A percentile compares a stretch with the other conserved stretches of the same genome.
Conservation (phyloP, 1,140 invertebrate species). For the Aphis craccivora region DNA sequence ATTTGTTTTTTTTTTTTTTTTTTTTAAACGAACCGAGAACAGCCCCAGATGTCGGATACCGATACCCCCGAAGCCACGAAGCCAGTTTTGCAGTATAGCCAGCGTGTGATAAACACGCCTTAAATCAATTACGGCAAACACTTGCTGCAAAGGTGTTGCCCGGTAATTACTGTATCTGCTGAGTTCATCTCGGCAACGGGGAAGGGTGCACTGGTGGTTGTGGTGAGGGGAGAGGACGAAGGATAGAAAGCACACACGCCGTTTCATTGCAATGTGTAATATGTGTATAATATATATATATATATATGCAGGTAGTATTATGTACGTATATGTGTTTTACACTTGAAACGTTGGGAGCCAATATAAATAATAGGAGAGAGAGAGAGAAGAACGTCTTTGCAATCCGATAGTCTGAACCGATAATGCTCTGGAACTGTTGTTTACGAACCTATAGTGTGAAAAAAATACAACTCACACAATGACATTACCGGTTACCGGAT, state of each 20-base stretch:
- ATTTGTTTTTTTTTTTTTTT: not conserved
- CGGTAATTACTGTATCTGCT: conserved; percentile 52
- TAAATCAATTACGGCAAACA: conserved; percentile 57
- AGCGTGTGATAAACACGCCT: conserved; percentile 50
- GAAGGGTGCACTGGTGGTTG: not conserved
- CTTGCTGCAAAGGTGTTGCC: conserved; percentile 55
- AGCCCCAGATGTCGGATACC: conserved; percentile 55
- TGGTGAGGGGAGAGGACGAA: not conserved
- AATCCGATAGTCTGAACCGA: conserved; percentile 55
- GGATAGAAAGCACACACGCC: conserved; percentile 31
- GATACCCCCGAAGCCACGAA: conserved; percentile 55
- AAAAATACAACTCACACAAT: conserved; percentile 30
- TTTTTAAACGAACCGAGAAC: conserved; percentile 24
- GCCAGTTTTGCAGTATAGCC: conserved; percentile 36
- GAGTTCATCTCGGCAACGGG: conserved; percentile 39
- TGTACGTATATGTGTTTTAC: not conserved
- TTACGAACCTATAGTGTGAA: conserved; percentile 21
- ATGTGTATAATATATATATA: not conserved
- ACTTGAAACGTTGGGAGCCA: not conserved
- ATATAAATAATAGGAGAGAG: conserved; percentile 36
- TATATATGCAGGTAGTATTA: conserved; percentile 8
- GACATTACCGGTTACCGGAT: conserved; percentile 40
- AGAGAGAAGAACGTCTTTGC: conserved; percentile 16
- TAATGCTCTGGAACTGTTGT: conserved; percentile 52
- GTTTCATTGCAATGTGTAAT: not conserved